Percentiles rank a stretch among this genome's conserved stretches.
Conservation (phyloP, 2,113 vertebrate species). For the Arenaria interpres region DNA sequence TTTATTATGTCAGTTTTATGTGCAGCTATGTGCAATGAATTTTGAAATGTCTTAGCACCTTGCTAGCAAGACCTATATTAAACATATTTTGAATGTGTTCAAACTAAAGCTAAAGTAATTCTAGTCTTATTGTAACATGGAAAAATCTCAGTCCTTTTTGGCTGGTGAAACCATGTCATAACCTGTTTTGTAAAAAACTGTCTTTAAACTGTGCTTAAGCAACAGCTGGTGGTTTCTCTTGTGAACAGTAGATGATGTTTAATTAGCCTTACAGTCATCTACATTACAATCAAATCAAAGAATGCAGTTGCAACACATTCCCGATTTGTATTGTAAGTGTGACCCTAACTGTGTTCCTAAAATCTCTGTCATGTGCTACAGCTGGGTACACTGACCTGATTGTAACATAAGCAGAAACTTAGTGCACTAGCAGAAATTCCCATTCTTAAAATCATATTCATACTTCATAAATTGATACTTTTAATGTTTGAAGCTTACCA, state of each 20-base stretch:
- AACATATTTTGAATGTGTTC: not conserved
- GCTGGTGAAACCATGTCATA: slow-evolving; percentile 47
- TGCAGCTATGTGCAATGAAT: not conserved
- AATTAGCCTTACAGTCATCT: slow-evolving; percentile 65
- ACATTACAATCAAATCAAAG: slow-evolving; percentile 69
- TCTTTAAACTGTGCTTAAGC: slow-evolving; percentile 59
- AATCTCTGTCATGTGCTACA: slow-evolving; percentile 36
- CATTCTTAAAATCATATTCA: not conserved
- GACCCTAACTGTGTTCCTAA: slow-evolving; percentile 58
- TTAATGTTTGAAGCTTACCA: not conserved
- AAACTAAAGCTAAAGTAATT: not conserved
- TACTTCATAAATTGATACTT: not conserved
- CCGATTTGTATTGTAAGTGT: slow-evolving; percentile 51
- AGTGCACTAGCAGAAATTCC: not conserved
- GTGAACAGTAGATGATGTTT: slow-evolving; percentile 44
- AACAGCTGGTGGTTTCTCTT: slow-evolving; percentile 62
- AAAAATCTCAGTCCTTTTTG: slow-evolving; percentile 34
- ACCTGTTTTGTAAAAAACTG: slow-evolving; percentile 57
- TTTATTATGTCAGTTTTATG: not conserved
- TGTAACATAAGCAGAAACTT: not conserved
- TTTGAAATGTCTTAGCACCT: not conserved
- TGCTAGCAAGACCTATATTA: not conserved
- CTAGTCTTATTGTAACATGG: slow-evolving; percentile 16
- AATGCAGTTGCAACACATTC: slow-evolving; percentile 64
- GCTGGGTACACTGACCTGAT: not conserved